A percentile compares a stretch with the other conserved stretches of the same genome.
Conservation (phyloP, 2,113 vertebrate genomes). For the Callionymus lyra region DNA sequence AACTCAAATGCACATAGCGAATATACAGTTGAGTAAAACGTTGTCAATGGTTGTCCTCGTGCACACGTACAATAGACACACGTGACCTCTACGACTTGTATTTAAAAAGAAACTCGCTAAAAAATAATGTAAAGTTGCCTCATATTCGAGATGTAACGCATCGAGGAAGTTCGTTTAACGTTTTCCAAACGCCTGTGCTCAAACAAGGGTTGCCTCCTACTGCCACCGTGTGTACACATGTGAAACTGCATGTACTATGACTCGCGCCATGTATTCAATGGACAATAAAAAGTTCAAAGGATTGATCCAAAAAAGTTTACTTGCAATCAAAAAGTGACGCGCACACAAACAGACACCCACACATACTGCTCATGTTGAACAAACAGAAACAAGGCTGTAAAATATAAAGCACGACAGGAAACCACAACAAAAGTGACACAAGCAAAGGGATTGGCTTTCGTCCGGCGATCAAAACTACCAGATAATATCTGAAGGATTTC, state of each 20-base stretch:
- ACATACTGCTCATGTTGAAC: conserved; percentile 24
- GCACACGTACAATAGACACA: too few species aligned
- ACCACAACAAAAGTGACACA: conserved; percentile 34
- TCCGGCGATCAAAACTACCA: conserved; percentile 29
- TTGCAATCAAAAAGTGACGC: conserved; percentile 45
- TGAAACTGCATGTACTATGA: conserved; percentile 2
- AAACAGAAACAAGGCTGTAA: conserved; percentile 11
- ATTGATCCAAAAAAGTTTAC: conserved; percentile 48
- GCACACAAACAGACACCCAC: conserved; percentile 37
- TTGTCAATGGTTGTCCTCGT: too few species aligned
- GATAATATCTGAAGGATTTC: background rate
- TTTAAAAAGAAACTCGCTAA: background rate
- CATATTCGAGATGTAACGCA: conserved; percentile 3
- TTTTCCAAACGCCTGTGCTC: too few species aligned
- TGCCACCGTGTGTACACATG: conserved; percentile 25
- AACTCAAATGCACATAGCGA: too few species aligned
- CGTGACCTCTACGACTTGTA: background rate
- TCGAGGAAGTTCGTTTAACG: too few species aligned
- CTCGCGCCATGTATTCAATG: too few species aligned
- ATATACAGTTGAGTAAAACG: too few species aligned
- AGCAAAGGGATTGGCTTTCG: conserved; percentile 57
- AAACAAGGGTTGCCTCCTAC: conserved; percentile 5
- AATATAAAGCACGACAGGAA: conserved; percentile 23
- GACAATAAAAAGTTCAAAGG: background rate
- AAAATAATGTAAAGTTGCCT: conserved; percentile 28